A percentile compares a stretch with the other conserved stretches of the same genome.
Conservation (phyloP, 2,888 invertebrate genomes). For the Mellilla xanthometata region DNA sequence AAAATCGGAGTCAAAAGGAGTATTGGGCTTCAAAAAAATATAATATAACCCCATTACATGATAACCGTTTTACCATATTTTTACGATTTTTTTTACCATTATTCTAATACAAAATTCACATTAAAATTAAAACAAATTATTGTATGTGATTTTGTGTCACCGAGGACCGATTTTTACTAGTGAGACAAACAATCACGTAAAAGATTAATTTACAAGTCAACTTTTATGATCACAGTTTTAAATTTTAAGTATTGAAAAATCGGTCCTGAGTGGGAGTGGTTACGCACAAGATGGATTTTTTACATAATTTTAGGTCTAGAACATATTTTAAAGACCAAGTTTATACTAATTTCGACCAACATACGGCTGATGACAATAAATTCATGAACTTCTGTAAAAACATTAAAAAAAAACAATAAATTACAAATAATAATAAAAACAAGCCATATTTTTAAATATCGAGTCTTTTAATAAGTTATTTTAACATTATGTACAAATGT, state of each 20-base stretch:
- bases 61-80: slow-evolving; percentile 21
- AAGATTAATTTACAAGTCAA: slow-evolving; percentile 31
- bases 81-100: slow-evolving; percentile 25
- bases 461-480: too few relatives aligned
- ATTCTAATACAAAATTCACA: slow-evolving; percentile 61
- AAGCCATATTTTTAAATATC: too few relatives aligned
- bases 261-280: slow-evolving; percentile 40
- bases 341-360: slow-evolving; percentile 9
- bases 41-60: slow-evolving; percentile 22
- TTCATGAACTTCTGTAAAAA: too few relatives aligned
- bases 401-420: too few relatives aligned
- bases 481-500: too few relatives aligned
- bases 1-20: slow-evolving; percentile 20
- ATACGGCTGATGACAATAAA: neutral
- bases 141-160: slow-evolving; percentile 62
- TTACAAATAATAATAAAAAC: too few relatives aligned
- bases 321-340: slow-evolving; percentile 10
- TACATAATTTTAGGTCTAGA: slow-evolving; percentile 1
- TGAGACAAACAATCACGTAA: slow-evolving; percentile 29
- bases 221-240: slow-evolving; percentile 45
- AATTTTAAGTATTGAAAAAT: slow-evolving; percentile 42
- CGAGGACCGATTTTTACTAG: slow-evolving; percentile 57
- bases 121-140: slow-evolving; percentile 72
- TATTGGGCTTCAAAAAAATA: slow-evolving; percentile 26
- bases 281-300: slow-evolving; percentile 21